Percentiles rank a stretch among this genome's conserved stretches.
These are phyloP conservation scores for Diplolepis rosae DNA, from an alignment of 2,888 invertebrate genomes.

Conservation along the genomic window DNA sequence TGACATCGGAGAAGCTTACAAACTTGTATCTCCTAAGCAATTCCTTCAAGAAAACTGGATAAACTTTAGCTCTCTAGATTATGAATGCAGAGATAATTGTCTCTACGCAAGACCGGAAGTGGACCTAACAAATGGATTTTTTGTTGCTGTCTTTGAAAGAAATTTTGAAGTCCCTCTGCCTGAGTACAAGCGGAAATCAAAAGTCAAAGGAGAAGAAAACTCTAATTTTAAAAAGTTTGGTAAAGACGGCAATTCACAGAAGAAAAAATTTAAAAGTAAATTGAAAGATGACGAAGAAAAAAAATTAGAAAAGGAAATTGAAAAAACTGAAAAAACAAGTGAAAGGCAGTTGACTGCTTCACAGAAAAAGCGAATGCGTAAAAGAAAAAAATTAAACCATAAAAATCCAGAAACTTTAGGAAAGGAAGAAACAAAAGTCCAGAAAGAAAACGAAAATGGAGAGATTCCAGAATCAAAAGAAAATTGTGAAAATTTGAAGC, in stretches of 20 bases:
- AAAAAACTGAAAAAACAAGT: constrained; percentile 22
- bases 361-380: constrained; percentile 20
- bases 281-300: constrained; percentile 21
- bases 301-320: constrained; percentile 10
- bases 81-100: constrained; percentile 82
- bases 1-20: constrained; percentile 74
- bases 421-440: constrained; percentile 2
- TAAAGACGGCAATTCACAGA: constrained; percentile 28
- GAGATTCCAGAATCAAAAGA: constrained; percentile 21
- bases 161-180: constrained; percentile 62
- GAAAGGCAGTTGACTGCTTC: constrained; percentile 22
- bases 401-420: neutral
- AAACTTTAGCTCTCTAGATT: constrained; percentile 80
- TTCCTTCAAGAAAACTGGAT: constrained; percentile 81
- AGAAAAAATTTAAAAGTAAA: constrained; percentile 14
- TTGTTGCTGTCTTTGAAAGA: constrained; percentile 91
- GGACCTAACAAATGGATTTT: constrained; percentile 95
- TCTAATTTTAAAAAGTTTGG: neutral
- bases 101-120: constrained; percentile 84
- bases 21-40: constrained; percentile 79
- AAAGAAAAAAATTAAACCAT: neutral
- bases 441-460: constrained; percentile 14
- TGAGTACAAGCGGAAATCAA: constrained; percentile 42
- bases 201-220: neutral
- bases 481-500: neutral